Percentiles rank a stretch among this genome's conserved stretches.
phyloP scores from a whole-genome alignment of 2,113 vertebrate species.

The Caretta caretta region DNA sequence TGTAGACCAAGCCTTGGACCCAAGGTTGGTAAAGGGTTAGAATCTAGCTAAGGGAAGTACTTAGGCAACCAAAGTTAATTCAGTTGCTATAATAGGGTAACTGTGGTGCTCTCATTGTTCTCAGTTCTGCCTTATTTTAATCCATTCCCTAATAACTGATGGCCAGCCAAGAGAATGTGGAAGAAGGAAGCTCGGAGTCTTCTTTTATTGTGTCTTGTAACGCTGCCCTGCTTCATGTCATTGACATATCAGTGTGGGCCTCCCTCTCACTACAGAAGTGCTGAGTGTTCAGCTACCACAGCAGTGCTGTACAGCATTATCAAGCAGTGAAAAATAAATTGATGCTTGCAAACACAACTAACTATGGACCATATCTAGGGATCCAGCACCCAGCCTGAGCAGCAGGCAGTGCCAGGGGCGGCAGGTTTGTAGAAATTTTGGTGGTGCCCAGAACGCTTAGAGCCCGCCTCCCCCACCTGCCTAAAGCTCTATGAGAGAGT shows the following conservation, averaged over 20 bases:
- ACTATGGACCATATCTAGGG: no score
- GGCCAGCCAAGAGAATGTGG: neutral
- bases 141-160: neutral
- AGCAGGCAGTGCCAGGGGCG: neutral
- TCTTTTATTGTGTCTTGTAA: neutral
- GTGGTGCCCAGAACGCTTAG: no score
- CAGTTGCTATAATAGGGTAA: neutral
- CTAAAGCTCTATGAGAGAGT: no score
- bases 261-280: neutral
- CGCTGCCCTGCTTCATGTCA: neutral
- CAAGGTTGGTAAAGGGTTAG: neutral
- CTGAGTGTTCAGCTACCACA: neutral
- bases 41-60: neutral
- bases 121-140: constrained; percentile 24
- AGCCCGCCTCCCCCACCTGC: no score
- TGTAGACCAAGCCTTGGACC: neutral
- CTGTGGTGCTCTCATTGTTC: neutral
- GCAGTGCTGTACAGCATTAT: neutral
- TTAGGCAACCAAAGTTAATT: neutral
- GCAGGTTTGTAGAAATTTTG: no score
- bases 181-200: neutral
- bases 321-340: neutral
- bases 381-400: neutral
- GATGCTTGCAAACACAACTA: neutral
- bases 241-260: neutral